Base-by-base conservation (phyloP, 2,797 vertebrate species). In the Pangasius sanitwongsei region DNA sequence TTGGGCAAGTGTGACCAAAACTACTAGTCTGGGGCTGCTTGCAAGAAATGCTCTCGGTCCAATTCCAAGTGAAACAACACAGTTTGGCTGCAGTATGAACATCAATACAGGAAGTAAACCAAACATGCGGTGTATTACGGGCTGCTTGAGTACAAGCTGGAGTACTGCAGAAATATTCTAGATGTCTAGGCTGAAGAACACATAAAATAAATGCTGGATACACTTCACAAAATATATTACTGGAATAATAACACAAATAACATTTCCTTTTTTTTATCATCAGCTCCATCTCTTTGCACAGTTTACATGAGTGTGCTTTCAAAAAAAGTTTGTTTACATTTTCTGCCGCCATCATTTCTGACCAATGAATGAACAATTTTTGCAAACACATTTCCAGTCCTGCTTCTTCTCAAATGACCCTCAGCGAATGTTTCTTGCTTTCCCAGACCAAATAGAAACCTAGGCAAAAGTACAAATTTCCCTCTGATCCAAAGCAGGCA, bases 51-150 rank as follows among this genome's bases (percentile, higher is more conserved):
- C 44, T 67, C 82, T 31, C 61, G 16, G 48, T 1, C 48, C 63
- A 69, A 18, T 69, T 69, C n/a, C 18, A 55, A 37, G 25, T 28
- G 20, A 37, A 85, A 69, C 41, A 67, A 41, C 28, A 31, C 41
- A 65, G 34, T 44, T 18, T 31, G 83, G 69, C 83, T 69, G 83
- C 16, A 50, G 44, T 44, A 53, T 20, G 18, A 69, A 53, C n/a
- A 50, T 84, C 82, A 83, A 84, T 65, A 84, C 34, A 84, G 63
- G n/a, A 84, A 13, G 65, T 50, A 34, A 67, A 82, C 8, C 50
- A 80, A 57, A 80, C 48, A 31, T 53, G 44, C 8, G 25, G 37
- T 13, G 31, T 70, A 37, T 18, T 6, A 20, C 25, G n/a, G 9
- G 55, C 9, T 37, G 34, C 55, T 9, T 34, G 23, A n/a, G 61